Evolutionary conservation across 2,113 vertebrate genomes (phyloP), one percentile per base, ranked within the genome.

Genomic region (Peromyscus californicus): DNA sequence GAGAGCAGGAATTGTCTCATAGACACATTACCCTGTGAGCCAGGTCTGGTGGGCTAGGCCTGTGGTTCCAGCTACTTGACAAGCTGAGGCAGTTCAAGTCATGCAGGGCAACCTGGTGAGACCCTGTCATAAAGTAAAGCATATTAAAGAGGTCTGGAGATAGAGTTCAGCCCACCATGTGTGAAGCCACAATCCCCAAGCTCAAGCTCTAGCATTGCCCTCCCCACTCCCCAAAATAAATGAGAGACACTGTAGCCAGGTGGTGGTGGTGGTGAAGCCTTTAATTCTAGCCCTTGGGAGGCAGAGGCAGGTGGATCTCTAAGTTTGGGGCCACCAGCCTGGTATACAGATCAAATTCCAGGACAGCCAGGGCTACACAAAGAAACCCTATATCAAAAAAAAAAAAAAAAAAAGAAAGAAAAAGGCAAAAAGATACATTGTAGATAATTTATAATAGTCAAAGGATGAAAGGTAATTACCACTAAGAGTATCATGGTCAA

Each of bases 361-460:
- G 29, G 29, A 16, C 45, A 79, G 45, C 45, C 3, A 51, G 45
- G 45, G 75, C 24, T 48, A 31, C 45, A 51, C 45, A 48, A 26
- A 31, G 45, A 51, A 48, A 78, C 26, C 21, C n/a, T 63, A 12
- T 84, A 13, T 84, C 82, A 63, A 63, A 63, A 42, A 1, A 39
- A 26, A n/a, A 10, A 29, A 51, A 51, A 51, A 51, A 51, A 51
- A 51, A 10, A 51, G 1, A 51, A 51, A 51, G 51, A 15, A 65
- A 85, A 39, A 39, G 16, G 16, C 42, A 17, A 33, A 48, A 86
- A 48, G 61, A 48, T 82, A 59, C 33, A 80, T 51, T 75, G 0
- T 93, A 90, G 42, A 76, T 2, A 69, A 57, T 79, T 95, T 85
- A 36, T 36, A 93, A 87, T 70, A 88, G 51, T 87, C 39, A 94